Evolutionary conservation across 2,797 vertebrate genomes (phyloP).

Genomic region (Poeciliopsis presidionis): DNA sequence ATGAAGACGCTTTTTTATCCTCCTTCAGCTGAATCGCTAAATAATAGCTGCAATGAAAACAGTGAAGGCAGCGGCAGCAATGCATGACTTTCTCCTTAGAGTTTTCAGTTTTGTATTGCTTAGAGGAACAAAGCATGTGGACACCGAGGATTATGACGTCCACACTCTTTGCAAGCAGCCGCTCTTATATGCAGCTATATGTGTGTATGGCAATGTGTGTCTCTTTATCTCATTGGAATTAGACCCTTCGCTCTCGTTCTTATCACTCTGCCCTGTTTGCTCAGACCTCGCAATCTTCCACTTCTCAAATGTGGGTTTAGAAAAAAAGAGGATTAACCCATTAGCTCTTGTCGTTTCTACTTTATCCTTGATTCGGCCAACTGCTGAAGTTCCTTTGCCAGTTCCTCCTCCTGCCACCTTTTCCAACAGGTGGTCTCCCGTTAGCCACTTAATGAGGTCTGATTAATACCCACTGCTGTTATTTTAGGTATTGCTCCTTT

Average conservation of each 20-base stretch:
- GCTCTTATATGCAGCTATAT: not conserved
- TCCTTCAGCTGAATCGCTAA: slow-evolving; percentile 26
- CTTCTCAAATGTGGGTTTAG: slow-evolving; percentile 54
- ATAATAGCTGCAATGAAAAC: slow-evolving; percentile 30
- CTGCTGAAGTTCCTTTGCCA: slow-evolving; percentile 26
- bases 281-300: slow-evolving; percentile 76
- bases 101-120: slow-evolving; percentile 6
- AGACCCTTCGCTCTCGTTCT: slow-evolving; percentile 78
- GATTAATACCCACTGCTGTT: slow-evolving; percentile 12
- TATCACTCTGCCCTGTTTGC: slow-evolving; percentile 80
- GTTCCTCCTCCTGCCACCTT: slow-evolving; percentile 12
- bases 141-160: not conserved
- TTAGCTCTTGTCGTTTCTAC: slow-evolving; percentile 59
- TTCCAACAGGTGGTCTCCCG: slow-evolving; percentile 23
- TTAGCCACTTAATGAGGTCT: slow-evolving; percentile 46
- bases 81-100: slow-evolving; percentile 11
- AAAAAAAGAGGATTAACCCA: slow-evolving; percentile 73
- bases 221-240: slow-evolving; percentile 83
- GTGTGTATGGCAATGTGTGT: slow-evolving; percentile 35
- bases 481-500: slow-evolving; percentile 12
- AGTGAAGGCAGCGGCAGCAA: slow-evolving; percentile 6
- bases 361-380: slow-evolving; percentile 46
- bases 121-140: slow-evolving; percentile 6
- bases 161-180: not conserved
- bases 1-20: slow-evolving; percentile 16